Evolutionary conservation across 2,888 invertebrate species (phyloP), one percentile per base, ranked within the genome.

Genomic region (Malacosoma neustria): DNA sequence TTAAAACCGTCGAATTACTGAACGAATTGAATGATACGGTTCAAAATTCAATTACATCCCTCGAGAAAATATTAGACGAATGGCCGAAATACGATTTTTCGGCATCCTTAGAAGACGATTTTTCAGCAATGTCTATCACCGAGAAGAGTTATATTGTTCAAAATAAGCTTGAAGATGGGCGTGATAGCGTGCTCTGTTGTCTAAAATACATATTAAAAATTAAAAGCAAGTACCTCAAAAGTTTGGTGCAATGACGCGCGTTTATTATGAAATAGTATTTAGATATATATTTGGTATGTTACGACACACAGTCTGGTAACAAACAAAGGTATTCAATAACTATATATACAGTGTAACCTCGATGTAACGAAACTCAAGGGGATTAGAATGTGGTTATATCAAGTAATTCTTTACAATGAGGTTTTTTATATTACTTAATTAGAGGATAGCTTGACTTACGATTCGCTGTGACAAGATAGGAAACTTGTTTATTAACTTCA

Each of bases 161-260:
- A 39, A 61, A 63, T 14, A 86, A 87, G 55, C 61, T 90, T 11
- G 71, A 66, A 36, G 68, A 66, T 34, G 89, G 89, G 41, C 81
- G 87, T 35, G 64, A 69, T 4, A 77, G 80, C 4, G 82, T 89
- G 50, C 56, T 88, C 11, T 74, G 68, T 30, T 89, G 89, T 46
- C 64, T 89, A 5, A 77, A 73, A 47, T 74, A 80, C 48, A 74
- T 88, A 46, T 63, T 90, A 39, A 87, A 84, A 51, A 81, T 73
- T 49, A 90, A 89, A 73, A 57, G 76, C 4, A 89, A 87, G 62
- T 85, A 87, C 51, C 62, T 88, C 40, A 82, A 80, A 53, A 74
- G 63, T 57, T 58, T 72, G 43, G 50, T 76, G 45, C 70, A 72
- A 58, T 81, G 67, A 73, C 52, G 66, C 6, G n/a, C n/a, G n/a